Base-by-base conservation (phyloP, 92 coral and sea anemone species). In the Palythoa caribaeorum region DNA sequence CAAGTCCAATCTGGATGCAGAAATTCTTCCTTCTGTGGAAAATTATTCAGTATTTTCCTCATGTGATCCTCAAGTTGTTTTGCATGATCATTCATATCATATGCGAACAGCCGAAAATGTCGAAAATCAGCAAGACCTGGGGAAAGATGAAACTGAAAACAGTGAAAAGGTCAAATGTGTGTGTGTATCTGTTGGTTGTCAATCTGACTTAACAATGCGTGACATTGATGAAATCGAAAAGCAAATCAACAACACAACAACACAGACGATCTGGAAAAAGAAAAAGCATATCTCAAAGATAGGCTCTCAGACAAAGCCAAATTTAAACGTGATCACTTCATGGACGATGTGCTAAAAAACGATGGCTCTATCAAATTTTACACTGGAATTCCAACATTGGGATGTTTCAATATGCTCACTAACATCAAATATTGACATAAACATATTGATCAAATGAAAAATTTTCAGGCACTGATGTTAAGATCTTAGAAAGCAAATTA, bases 311-410 rank as follows among this genome's bases (percentile, higher is more conserved):
- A 86, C 83, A 73, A 76, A 75, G 55, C 66, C 53, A 72, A 51
- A 62, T 53, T 89, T 50, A 89, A 84, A 68, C 71, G 89, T 35
- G 88, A 89, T 53, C 74, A 75, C 37, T 83, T 83, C 68, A 39
- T 77, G 85, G 86, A 84, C 1, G 92, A 90, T 74, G 90, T 90
- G 35, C 65, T 90, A 37, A 80, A 77, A 59, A 78, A 83, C 16
- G 88, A 90, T 62, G 90, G 81, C 38, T 87, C 88, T 28, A 69
- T 87, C 21, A 74, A 83, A 19, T 90, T 87, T 87, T 91, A 91
- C 77, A 87, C 93, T 16, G 93, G 93, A 54, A 84, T 90, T 9
- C 83, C 87, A 77, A 65, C 89, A 36, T 62, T 90, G 52, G 76
- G 89, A 17, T 90, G 92, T 63, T 71, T 90, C 48, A 78, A 86